A percentile compares a stretch with the other conserved stretches of the same genome.
phyloP scores from a whole-genome alignment of 2,888 invertebrate species.

The Yponomeuta malinellus region DNA sequence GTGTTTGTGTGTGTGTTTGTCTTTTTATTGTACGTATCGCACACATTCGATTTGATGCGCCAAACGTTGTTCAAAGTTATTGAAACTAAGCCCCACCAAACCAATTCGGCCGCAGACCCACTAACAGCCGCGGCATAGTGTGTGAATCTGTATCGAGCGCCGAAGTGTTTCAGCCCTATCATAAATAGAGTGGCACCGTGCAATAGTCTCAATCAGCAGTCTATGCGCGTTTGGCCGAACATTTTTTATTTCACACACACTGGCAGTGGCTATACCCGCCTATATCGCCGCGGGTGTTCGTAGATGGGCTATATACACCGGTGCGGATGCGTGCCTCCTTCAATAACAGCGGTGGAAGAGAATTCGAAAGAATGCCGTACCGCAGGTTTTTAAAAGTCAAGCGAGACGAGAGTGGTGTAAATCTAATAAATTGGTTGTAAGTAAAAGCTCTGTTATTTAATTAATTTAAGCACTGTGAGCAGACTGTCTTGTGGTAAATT shows the following conservation, averaged over 20 bases:
- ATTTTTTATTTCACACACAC: slow-evolving; percentile 9
- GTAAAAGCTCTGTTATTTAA: background rate
- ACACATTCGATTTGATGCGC: too few relatives aligned
- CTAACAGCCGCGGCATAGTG: background rate
- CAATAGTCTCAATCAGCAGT: background rate
- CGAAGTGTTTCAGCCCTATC: background rate
- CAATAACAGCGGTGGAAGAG: slow-evolving; percentile 9
- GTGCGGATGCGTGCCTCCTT: slow-evolving; percentile 4
- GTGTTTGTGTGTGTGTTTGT: too few relatives aligned
- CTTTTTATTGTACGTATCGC: too few relatives aligned
- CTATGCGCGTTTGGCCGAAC: slow-evolving; percentile 1
- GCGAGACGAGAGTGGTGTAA: too few relatives aligned
- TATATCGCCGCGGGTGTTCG: background rate
- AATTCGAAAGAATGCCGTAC: slow-evolving; percentile 10
- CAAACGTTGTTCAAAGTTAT: too few relatives aligned
- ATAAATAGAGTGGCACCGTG: background rate
- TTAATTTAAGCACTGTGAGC: background rate
- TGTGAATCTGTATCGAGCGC: background rate
- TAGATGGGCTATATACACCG: background rate
- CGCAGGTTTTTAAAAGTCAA: background rate
- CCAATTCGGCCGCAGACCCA: background rate
- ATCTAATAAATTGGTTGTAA: too few relatives aligned
- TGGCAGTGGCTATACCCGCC: background rate
- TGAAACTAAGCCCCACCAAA: background rate
- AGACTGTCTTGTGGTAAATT: background rate